Base-by-base conservation (phyloP, 2,888 invertebrate genomes). In the Suillia variegata region DNA sequence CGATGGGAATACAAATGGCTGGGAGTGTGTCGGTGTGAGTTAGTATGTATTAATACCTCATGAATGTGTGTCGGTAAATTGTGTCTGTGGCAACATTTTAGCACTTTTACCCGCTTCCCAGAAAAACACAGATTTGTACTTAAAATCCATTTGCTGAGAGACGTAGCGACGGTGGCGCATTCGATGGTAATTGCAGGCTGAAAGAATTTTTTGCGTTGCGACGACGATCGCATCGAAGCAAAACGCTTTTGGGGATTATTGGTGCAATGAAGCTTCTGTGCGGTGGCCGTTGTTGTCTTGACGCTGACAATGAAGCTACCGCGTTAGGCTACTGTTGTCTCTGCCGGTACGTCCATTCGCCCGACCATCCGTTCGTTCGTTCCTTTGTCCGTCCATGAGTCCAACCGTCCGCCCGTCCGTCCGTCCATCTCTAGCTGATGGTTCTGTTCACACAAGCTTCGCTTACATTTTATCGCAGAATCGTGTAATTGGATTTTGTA, bases 381-480 rank as follows among this genome's bases (percentile, higher is more conserved):
- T n/a, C n/a, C n/a, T n/a, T 18, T 10, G 49, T 13, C 8, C 33
- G 51, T n/a, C 18, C 33, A 12, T 15, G n/a, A 20, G 31, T 24
- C 51, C 33, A 18, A 4, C 17, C 6, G 51, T n/a, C 51, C 20
- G 15, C 18, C 17, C 4, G 51, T 15, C 10, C 47, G 47, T 45
- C 51, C 33, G 33, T 2, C 33, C 2, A 13, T 10, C 26, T 17
- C n/a, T 17, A 8, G 33, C 61, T 71, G 74, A 70, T 71, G 69
- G 64, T 73, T n/a, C 67, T 73, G 72, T 73, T 73, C 74, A 73
- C 72, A 73, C 72, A 69, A 74, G 70, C 74, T 74, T 74, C 72
- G 71, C 74, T 74, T 74, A 73, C 73, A 73, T 69, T 69, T 64
- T 70, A 72, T 74, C 72, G 65, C 62, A 45, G 67, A 62, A 68